These are phyloP conservation scores for Saccopteryx bilineata DNA, from an alignment of 2,113 vertebrate species.

Conservation along the genomic window DNA sequence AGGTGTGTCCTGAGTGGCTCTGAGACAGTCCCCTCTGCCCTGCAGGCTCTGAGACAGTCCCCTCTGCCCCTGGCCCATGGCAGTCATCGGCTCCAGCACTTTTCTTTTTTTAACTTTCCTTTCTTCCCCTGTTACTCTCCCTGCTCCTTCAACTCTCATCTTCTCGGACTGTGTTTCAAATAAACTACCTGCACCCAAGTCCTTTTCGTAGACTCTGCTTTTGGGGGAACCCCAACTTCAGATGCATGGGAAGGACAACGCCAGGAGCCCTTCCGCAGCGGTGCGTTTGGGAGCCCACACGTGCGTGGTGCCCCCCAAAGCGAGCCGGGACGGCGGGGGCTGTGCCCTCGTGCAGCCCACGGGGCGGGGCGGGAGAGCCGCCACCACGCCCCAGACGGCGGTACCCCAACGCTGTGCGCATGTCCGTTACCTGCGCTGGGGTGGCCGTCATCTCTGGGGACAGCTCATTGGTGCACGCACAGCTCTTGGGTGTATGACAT, in stretches of 20 bases:
- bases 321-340: fast-evolving
- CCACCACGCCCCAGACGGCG: background rate
- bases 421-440: fast-evolving
- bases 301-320: too few relatives aligned
- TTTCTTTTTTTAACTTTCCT: background rate
- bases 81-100: background rate
- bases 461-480: background rate
- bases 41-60: background rate
- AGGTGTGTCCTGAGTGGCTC: background rate
- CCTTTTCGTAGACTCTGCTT: background rate
- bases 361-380: too few relatives aligned
- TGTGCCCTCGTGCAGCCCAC: fast-evolving
- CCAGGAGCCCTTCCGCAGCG: fast-evolving
- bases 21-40: fast-evolving
- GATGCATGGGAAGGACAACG: background rate
- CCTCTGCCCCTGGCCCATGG: too few relatives aligned
- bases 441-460: background rate
- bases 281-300: background rate
- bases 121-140: background rate
- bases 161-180: background rate
- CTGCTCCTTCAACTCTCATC: background rate
- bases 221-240: background rate
- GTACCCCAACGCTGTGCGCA: background rate
- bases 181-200: background rate
- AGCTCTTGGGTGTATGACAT: background rate